These are phyloP conservation scores for Capitulum mitella DNA, from an alignment of 2,888 invertebrate species.

Conservation along the genomic window DNA sequence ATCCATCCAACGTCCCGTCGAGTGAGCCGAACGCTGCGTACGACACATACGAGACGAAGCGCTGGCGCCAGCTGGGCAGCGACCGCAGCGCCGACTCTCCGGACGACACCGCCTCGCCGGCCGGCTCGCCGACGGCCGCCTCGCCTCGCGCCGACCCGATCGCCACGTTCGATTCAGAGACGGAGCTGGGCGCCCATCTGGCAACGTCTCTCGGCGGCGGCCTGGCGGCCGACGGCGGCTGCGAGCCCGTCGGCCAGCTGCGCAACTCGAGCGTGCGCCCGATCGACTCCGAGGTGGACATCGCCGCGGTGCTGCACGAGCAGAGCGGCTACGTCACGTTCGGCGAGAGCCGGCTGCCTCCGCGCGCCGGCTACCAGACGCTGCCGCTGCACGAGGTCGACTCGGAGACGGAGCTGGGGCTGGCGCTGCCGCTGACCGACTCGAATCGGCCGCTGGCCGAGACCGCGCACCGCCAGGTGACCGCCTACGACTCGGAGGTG, in stretches of 20 bases:
- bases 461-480: background rate
- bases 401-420: conserved; percentile 12
- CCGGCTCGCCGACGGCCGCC: background rate
- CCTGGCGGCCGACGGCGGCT: background rate
- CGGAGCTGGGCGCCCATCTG: background rate
- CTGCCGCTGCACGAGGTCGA: conserved; percentile 14
- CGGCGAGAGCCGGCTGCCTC: background rate
- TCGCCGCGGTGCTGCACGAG: background rate
- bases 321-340: background rate
- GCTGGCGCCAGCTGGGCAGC: background rate
- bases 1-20: background rate
- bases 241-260: background rate
- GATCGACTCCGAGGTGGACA: conserved; percentile 7
- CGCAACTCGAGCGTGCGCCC: conserved; percentile 8
- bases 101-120: background rate
- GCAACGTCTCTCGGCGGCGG: background rate
- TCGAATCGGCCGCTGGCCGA: background rate
- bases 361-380: background rate
- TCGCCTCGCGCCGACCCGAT: background rate
- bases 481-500: background rate
- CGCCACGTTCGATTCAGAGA: background rate
- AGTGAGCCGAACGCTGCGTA: background rate
- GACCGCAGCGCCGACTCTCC: no score
- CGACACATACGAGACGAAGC: background rate
- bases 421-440: conserved; percentile 10